A percentile compares a stretch with the other conserved stretches of the same genome.
Conservation (phyloP, 2,113 vertebrate genomes). For the Austrofundulus limnaeus region DNA sequence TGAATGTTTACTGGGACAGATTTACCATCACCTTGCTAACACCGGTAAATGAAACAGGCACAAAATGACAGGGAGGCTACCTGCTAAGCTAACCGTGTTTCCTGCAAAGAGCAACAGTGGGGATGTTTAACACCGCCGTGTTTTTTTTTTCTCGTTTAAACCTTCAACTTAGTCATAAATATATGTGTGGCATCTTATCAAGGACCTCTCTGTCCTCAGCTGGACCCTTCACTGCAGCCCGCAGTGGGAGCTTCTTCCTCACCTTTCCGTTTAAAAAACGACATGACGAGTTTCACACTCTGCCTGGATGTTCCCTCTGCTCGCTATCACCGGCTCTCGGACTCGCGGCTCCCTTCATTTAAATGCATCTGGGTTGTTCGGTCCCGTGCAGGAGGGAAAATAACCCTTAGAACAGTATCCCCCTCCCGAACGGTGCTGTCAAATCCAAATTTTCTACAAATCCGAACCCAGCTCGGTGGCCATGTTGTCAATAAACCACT, state of each 20-base stretch:
- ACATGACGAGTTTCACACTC: conserved; percentile 80
- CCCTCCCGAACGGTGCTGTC: conserved; percentile 52
- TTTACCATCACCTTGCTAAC: neutral
- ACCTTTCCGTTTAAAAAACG: conserved; percentile 91
- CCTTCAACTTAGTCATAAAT: neutral
- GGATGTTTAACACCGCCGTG: neutral
- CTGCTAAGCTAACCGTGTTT: conserved; percentile 55
- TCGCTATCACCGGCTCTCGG: conserved; percentile 76
- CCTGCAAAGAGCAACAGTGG: conserved; percentile 8
- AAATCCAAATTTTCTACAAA: conserved; percentile 63
- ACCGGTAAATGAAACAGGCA: conserved; percentile 1
- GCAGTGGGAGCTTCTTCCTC: conserved; percentile 69
- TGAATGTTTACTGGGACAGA: neutral
- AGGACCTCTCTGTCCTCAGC: neutral
- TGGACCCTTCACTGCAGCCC: conserved; percentile 18
- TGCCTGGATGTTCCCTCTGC: conserved; percentile 70
- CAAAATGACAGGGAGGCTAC: conserved; percentile 36
- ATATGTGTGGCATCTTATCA: neutral
- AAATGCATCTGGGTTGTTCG: conserved; percentile 54
- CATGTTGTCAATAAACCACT: conserved; percentile 90
- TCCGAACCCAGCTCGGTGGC: conserved; percentile 72
- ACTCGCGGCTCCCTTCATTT: conserved; percentile 79
- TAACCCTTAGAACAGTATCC: too few relatives aligned
- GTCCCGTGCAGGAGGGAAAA: conserved; percentile 20
- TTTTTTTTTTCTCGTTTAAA: neutral